phyloP scores from a whole-genome alignment of 2,113 vertebrate species.

The Charadrius vociferus region DNA sequence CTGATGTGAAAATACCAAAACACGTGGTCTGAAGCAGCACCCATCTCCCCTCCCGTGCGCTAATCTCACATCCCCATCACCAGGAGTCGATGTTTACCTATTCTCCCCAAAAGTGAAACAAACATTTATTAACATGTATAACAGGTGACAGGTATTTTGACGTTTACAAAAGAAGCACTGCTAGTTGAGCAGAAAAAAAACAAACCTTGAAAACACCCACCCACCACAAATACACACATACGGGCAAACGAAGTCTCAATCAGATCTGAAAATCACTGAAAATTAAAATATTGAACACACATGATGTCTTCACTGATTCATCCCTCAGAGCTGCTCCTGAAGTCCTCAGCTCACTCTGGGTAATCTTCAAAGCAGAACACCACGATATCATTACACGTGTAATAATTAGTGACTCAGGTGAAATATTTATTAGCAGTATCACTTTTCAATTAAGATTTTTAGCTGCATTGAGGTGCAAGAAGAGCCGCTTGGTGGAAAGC shows the following conservation, averaged over 20 bases:
- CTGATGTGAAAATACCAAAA: background rate
- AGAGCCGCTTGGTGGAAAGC: background rate
- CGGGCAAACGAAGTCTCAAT: background rate
- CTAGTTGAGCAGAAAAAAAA: background rate
- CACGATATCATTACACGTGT: background rate
- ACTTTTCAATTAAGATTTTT: background rate
- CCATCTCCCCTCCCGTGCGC: background rate
- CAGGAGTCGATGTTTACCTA: background rate
- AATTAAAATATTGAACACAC: background rate
- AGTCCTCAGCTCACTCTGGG: background rate
- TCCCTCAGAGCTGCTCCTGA: background rate
- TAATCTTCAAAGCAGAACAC: background rate
- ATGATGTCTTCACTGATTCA: background rate
- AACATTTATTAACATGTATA: background rate
- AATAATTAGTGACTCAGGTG: background rate
- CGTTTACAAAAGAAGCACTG: background rate
- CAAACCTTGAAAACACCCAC: constrained; percentile 6
- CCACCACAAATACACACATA: background rate
- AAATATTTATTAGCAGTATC: background rate
- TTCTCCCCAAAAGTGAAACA: background rate
- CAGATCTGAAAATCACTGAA: background rate
- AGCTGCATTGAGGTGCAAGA: rapidly evolving
- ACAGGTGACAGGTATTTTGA: constrained; percentile 34
- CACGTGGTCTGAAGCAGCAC: background rate
- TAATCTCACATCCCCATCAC: background rate